Conservation (phyloP, 2,797 vertebrate species). For the Phrynocephalus forsythii region DNA sequence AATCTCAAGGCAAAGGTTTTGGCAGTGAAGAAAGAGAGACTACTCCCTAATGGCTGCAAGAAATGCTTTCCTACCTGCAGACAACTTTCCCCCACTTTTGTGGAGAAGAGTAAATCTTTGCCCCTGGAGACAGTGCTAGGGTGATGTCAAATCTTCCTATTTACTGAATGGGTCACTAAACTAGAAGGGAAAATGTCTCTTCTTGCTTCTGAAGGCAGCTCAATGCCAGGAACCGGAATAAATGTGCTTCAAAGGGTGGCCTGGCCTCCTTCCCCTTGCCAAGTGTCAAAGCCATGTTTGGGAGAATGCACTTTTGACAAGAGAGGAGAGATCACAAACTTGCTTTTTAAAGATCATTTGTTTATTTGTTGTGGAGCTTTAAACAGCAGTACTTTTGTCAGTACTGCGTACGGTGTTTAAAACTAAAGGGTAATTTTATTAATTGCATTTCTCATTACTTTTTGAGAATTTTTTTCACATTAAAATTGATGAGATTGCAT, state of each 20-base stretch:
- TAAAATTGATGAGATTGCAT: too few species aligned
- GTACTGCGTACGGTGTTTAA: too few species aligned
- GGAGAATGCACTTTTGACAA: neutral
- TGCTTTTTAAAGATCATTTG: too few species aligned
- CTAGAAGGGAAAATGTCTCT: too few species aligned
- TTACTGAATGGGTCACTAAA: neutral
- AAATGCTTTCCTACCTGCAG: neutral
- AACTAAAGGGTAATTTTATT: too few species aligned
- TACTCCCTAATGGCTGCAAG: neutral
- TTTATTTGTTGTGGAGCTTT: too few species aligned
- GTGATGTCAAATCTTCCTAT: neutral
- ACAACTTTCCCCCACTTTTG: neutral
- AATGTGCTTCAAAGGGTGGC: neutral
- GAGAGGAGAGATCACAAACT: neutral
- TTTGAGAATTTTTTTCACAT: too few species aligned
- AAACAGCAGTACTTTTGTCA: too few species aligned
- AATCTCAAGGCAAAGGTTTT: neutral
- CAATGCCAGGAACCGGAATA: neutral
- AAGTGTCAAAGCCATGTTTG: too few species aligned
- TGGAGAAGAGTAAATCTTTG: neutral
- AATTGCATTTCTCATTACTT: too few species aligned
- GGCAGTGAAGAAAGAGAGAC: neutral
- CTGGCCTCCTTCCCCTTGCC: neutral
- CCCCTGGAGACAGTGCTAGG: neutral
- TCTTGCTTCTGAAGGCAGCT: neutral